A percentile compares a stretch with the other conserved stretches of the same genome.
Conservation (phyloP, 2,888 invertebrate genomes). For the Epinotia nisella region DNA sequence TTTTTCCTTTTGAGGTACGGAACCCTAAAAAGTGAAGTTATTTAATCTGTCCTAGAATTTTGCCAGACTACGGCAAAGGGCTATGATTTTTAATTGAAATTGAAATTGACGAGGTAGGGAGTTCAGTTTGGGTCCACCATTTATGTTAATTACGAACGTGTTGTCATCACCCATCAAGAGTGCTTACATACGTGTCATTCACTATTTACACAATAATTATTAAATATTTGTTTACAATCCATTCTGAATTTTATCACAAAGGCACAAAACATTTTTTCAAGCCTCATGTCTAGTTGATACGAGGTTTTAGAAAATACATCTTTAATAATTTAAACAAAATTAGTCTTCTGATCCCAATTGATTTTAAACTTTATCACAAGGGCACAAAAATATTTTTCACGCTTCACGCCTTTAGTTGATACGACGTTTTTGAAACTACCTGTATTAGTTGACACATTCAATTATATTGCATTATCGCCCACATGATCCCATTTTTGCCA, state of each 20-base stretch:
- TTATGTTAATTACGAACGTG: not conserved
- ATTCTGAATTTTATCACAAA: not conserved
- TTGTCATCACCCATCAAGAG: not conserved
- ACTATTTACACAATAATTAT: not conserved
- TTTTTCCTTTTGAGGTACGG: no score
- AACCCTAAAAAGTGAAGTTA: no score
- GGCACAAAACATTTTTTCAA: not conserved
- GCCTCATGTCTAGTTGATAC: not conserved
- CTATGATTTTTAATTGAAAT: no score
- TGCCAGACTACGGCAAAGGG: no score
- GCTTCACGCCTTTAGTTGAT: not conserved
- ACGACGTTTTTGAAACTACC: slow-evolving; percentile 3
- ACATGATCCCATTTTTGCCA: slow-evolving; percentile 23
- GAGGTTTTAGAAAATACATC: not conserved
- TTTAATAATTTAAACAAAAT: not conserved
- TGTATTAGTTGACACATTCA: slow-evolving; percentile 20
- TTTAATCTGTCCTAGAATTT: no score
- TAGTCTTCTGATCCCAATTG: not conserved
- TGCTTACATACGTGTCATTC: not conserved
- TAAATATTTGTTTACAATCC: not conserved
- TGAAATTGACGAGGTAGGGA: no score
- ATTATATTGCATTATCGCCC: slow-evolving; percentile 33
- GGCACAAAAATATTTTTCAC: not conserved
- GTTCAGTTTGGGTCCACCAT: no score
- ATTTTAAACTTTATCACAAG: not conserved